A percentile compares a stretch with the other conserved stretches of the same genome.
These are phyloP conservation scores for Cyrtorhinus lividipennis DNA, from an alignment of 1,140 invertebrate genomes.

Conservation along the genomic window DNA sequence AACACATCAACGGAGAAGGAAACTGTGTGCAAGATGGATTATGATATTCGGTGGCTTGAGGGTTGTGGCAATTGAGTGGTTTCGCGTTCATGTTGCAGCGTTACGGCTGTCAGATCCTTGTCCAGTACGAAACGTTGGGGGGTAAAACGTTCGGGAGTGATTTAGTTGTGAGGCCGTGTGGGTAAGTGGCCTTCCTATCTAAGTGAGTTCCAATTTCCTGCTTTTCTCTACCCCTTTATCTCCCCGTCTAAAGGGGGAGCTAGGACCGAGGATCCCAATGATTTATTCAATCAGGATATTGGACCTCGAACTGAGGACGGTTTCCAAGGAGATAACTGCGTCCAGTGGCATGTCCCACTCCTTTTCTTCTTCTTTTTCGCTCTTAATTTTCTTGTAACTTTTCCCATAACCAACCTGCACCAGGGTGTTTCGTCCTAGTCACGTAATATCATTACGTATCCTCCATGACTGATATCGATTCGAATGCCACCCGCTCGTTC, in stretches of 20 bases:
- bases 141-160: background rate
- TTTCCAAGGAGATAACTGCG: constrained; percentile 2
- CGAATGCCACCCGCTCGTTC: too few relatives aligned
- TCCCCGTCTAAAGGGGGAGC: background rate
- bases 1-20: too few relatives aligned
- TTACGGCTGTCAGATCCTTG: too few relatives aligned
- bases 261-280: background rate
- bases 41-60: too few relatives aligned
- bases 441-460: too few relatives aligned
- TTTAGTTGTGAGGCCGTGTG: constrained; percentile 4
- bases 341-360: background rate
- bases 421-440: too few relatives aligned
- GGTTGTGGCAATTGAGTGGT: too few relatives aligned
- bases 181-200: constrained; percentile 8
- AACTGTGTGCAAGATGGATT: too few relatives aligned
- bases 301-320: background rate
- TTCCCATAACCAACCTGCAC: too few relatives aligned
- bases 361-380: background rate
- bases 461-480: too few relatives aligned
- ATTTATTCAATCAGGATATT: constrained; percentile 10
- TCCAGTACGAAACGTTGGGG: too few relatives aligned
- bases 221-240: background rate
- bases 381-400: background rate
- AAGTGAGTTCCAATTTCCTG: background rate
- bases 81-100: too few relatives aligned